Conservation (phyloP, 2,797 vertebrate species). For the Cryptoprocta ferox region DNA sequence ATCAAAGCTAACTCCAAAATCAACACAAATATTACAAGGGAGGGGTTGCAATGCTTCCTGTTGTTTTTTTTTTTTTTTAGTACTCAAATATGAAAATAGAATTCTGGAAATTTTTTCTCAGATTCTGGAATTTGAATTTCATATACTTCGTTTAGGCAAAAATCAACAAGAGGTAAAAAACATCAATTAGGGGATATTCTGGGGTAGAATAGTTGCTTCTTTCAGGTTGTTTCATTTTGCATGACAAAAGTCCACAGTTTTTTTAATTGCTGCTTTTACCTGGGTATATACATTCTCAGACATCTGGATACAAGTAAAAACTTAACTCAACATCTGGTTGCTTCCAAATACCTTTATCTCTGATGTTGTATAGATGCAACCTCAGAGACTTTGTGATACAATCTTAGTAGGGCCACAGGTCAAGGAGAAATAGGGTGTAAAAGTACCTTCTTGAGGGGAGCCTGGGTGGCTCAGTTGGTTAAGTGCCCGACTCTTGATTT, state of each 20-base stretch:
- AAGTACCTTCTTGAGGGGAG: not conserved
- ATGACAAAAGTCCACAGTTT: not conserved
- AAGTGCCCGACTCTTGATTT: no score
- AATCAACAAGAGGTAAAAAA: not conserved
- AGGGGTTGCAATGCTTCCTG: constrained; percentile 36
- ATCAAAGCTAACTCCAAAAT: constrained; percentile 65
- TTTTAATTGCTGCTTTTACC: not conserved
- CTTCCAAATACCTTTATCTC: constrained; percentile 47
- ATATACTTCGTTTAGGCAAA: constrained; percentile 7
- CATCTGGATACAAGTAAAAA: constrained; percentile 56
- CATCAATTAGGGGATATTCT: not conserved
- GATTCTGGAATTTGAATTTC: not conserved
- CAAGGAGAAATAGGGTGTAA: not conserved
- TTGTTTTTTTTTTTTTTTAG: not conserved
- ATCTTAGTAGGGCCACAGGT: not conserved
- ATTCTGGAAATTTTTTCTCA: not conserved
- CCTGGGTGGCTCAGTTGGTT: no score
- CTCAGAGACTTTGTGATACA: not conserved
- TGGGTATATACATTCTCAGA: not conserved
- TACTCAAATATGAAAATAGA: not conserved
- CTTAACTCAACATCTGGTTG: constrained; percentile 37
- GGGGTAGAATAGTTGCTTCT: not conserved
- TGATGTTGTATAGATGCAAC: constrained; percentile 9
- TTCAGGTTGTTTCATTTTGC: constrained; percentile 23
- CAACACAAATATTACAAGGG: constrained; percentile 58